phyloP scores from a whole-genome alignment of 1,140 invertebrate species.

The Solenopsis fugax region DNA sequence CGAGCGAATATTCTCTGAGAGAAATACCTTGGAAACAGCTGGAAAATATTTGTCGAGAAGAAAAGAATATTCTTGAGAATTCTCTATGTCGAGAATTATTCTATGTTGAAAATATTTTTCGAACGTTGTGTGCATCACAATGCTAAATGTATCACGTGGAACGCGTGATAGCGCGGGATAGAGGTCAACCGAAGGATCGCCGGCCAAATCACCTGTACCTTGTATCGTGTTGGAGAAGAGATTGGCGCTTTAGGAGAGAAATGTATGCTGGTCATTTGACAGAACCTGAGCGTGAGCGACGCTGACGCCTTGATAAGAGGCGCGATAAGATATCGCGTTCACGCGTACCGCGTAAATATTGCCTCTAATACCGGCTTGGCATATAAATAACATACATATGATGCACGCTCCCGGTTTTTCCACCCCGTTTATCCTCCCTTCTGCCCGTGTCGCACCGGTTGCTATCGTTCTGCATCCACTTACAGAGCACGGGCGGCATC shows the following conservation, averaged over 20 bases:
- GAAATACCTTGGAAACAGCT: constrained; percentile 19
- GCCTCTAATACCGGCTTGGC: constrained; percentile 60
- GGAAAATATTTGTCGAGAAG: constrained; percentile 27
- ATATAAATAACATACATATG: constrained; percentile 72
- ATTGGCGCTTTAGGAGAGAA: constrained; percentile 7
- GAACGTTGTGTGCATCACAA: not conserved
- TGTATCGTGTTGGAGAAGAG: not conserved
- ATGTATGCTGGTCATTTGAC: constrained; percentile 12
- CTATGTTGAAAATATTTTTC: not conserved
- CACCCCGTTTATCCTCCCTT: constrained; percentile 38
- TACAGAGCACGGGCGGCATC: constrained; percentile 5
- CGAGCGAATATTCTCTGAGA: constrained; percentile 24
- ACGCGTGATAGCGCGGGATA: not conserved
- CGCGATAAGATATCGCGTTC: constrained; percentile 68
- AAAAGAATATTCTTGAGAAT: not conserved
- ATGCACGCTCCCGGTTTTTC: constrained; percentile 41
- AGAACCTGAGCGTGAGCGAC: constrained; percentile 30
- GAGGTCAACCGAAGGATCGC: not conserved
- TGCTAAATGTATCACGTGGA: not conserved
- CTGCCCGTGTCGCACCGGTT: not conserved
- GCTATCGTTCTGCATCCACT: constrained; percentile 50
- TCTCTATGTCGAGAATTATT: not conserved
- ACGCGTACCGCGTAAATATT: constrained; percentile 68
- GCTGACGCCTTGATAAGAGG: constrained; percentile 56
- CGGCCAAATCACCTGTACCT: not conserved